These are phyloP conservation scores for Aleiodes leptofemur DNA, from an alignment of 2,888 invertebrate species.

Conservation along the genomic window DNA sequence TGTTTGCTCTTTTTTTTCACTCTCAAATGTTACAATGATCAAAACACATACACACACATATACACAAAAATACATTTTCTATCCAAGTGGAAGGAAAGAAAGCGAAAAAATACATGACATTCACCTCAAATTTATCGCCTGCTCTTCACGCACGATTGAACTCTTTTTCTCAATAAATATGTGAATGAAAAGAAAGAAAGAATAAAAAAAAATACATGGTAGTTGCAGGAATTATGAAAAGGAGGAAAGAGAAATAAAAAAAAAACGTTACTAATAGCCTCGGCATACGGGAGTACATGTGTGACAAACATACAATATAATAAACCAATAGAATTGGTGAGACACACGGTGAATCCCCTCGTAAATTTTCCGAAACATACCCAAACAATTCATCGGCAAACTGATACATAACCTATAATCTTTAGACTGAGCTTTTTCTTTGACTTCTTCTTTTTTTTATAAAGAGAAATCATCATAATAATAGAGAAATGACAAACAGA, in stretches of 20 bases:
- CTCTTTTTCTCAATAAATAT: constrained; percentile 39
- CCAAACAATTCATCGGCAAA: neutral
- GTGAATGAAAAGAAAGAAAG: constrained; percentile 13
- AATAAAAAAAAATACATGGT: neutral
- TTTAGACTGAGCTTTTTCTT: neutral
- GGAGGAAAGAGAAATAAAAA: neutral
- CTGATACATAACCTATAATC: neutral
- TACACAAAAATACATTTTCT: neutral
- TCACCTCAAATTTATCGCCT: constrained; percentile 48
- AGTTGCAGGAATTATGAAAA: constrained; percentile 8
- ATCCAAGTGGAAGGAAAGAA: neutral
- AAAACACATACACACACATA: neutral
- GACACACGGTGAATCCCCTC: constrained; percentile 12
- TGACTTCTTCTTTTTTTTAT: neutral
- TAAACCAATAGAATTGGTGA: neutral
- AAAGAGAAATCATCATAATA: neutral
- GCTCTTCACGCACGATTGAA: constrained; percentile 56
- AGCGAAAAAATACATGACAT: constrained; percentile 34
- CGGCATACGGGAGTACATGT: constrained; percentile 10
- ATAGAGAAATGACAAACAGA: neutral
- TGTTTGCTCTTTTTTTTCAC: constrained; percentile 24
- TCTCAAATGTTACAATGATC: neutral
- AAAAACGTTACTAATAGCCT: constrained; percentile 33
- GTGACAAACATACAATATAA: neutral
- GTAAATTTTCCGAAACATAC: constrained; percentile 19